These are phyloP conservation scores for Gobionotothen gibberifrons DNA, from an alignment of 2,797 vertebrate genomes.

Conservation along the genomic window DNA sequence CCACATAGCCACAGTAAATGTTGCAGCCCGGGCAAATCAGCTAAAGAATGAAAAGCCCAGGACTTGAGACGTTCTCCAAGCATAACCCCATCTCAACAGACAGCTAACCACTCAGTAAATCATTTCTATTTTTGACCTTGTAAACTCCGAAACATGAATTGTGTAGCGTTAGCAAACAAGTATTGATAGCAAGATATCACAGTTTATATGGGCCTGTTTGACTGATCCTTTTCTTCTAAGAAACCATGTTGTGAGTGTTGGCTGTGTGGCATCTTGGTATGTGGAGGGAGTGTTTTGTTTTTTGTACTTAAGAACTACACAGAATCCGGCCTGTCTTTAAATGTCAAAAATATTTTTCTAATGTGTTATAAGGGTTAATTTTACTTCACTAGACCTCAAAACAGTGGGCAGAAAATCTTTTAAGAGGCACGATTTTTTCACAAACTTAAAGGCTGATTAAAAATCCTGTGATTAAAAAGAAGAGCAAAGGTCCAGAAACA, in stretches of 20 bases:
- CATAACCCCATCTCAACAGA: background rate
- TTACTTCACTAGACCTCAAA: background rate
- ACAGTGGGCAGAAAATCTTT: background rate
- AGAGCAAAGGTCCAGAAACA: slow-evolving; percentile 12
- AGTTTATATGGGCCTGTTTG: background rate
- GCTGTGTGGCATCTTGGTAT: background rate
- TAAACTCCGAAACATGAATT: background rate
- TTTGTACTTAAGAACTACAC: background rate
- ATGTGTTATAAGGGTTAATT: slow-evolving; percentile 4
- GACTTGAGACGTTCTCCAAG: background rate
- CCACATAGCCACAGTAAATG: background rate
- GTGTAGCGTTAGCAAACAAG: background rate
- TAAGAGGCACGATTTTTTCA: slow-evolving; percentile 5
- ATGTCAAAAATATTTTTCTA: background rate
- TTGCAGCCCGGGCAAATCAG: background rate
- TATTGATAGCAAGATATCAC: background rate
- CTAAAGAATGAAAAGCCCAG: background rate
- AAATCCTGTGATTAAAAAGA: slow-evolving; percentile 29
- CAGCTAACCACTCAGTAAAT: background rate
- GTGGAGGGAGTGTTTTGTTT: background rate
- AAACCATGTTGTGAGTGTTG: background rate
- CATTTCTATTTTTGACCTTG: background rate
- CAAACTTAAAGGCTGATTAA: background rate
- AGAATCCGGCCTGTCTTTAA: background rate
- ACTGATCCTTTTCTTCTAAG: background rate